These are phyloP conservation scores for Haemorhous mexicanus DNA, from an alignment of 2,113 vertebrate species.

Conservation along the genomic window DNA sequence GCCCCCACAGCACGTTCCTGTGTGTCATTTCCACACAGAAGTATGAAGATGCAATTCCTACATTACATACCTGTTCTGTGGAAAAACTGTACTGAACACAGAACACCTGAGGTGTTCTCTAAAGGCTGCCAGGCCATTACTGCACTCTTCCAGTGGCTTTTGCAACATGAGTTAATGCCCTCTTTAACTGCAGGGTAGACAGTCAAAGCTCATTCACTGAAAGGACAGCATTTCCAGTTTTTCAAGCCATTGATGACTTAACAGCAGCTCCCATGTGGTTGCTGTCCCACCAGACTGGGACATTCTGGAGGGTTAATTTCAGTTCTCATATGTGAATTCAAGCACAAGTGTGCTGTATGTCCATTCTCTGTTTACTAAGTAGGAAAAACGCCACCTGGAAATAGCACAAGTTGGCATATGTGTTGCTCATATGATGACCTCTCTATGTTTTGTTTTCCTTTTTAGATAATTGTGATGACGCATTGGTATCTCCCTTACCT, in stretches of 20 bases:
- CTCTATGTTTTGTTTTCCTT: conserved; percentile 31
- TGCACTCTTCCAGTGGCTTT: background rate
- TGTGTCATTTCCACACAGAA: background rate
- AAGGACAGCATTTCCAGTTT: background rate
- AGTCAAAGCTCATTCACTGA: background rate
- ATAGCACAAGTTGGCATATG: background rate
- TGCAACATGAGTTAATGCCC: background rate
- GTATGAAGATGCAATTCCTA: background rate
- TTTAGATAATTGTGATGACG: conserved; percentile 86
- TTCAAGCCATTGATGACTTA: fast-evolving
- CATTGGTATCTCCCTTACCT: conserved; percentile 79
- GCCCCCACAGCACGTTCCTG: background rate
- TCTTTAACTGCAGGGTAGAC: background rate
- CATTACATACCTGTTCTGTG: background rate
- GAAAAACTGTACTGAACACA: background rate
- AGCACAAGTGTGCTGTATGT: background rate
- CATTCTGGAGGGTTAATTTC: background rate
- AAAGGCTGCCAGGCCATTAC: background rate
- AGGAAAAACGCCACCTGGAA: background rate
- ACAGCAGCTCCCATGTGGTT: background rate
- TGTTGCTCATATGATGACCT: conserved; percentile 17
- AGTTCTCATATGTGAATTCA: background rate
- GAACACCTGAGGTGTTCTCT: background rate
- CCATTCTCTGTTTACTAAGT: background rate
- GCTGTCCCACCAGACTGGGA: background rate